Evolutionary conservation across 2,797 vertebrate genomes (phyloP), one percentile per base, ranked within the genome.

Genomic region (Simalia tracyae): DNA sequence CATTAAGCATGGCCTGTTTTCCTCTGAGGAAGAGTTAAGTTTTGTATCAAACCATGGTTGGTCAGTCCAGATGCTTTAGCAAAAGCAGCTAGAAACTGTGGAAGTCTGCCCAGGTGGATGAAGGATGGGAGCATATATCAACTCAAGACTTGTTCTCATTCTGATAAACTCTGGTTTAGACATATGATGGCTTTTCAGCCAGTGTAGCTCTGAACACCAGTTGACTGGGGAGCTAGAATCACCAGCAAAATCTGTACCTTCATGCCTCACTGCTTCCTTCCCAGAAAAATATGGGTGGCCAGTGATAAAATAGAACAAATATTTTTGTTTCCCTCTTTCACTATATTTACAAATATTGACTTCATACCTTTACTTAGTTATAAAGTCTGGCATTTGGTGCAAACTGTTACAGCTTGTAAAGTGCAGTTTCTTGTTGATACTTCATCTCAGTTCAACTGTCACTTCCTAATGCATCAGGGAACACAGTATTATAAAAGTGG

Each of bases 391-490:
- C 93, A 66, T n/a, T 85, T 17, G 6, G 36, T 92, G 91, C 57
- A 11, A 91, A 46, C 0, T 88, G 91, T 84, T 76, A 61, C 57
- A 87, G 28, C 42, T 81, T 72, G 84, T 84, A 87, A 89, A 91
- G 63, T 86, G 10, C 60, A 86, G 50, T 42, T 91, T 93, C 46
- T 94, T 60, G 3, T 42, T 93, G 57, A 50, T 91, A 93, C 24
- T 92, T 89, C 92, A 64, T 94, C 93, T 17, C 42, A 90, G 46
- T 89, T 93, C 81, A 93, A 56, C 91, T 94, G 46, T 86, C n/a
- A 46, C 46, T 76, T 17, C 84, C 94, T 93, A 15, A 3, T 87
- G 28, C 56, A 90, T 22, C 42, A 87, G 86, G 26, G 81, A 92
- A 84, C 31, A 76, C 91, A 81, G 50, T 66, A 59, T 46, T 84